Conservation (phyloP, 2,113 vertebrate species). For the Microcebus ravelobensis region DNA sequence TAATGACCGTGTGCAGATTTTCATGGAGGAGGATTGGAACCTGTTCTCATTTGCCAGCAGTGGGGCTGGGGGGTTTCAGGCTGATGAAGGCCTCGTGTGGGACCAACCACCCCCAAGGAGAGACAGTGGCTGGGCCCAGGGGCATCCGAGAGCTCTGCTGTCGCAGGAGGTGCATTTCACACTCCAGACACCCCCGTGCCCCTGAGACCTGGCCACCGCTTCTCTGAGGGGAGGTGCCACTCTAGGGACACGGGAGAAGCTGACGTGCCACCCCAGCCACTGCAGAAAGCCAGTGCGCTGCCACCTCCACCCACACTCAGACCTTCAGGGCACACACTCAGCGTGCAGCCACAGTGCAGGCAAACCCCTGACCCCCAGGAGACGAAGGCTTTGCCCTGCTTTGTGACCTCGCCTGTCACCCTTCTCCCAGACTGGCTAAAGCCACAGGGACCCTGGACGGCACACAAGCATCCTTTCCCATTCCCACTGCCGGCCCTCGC, state of each 20-base stretch:
- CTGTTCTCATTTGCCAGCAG: not conserved
- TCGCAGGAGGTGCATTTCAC: accelerated
- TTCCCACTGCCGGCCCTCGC: not conserved
- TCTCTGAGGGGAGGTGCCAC: not conserved
- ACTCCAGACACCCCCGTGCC: not conserved
- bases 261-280: not conserved
- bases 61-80: not conserved
- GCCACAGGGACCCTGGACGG: not conserved
- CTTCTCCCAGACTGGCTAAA: not conserved
- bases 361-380: not conserved
- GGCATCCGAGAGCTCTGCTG: not conserved
- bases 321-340: too few species aligned
- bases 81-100: not conserved
- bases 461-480: not conserved
- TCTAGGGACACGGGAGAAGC: not conserved
- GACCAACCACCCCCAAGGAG: not conserved
- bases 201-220: not conserved
- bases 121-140: not conserved
- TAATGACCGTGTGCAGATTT: not conserved
- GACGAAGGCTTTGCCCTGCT: not conserved
- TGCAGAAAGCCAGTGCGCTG: not conserved
- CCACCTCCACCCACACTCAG: too few species aligned
- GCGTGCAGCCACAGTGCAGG: not conserved
- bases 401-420: not conserved
- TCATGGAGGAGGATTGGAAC: not conserved